Conservation (phyloP, 30 jellyfish, hydroid and myxozoan genomes). For the Turritopsis dohrnii region DNA sequence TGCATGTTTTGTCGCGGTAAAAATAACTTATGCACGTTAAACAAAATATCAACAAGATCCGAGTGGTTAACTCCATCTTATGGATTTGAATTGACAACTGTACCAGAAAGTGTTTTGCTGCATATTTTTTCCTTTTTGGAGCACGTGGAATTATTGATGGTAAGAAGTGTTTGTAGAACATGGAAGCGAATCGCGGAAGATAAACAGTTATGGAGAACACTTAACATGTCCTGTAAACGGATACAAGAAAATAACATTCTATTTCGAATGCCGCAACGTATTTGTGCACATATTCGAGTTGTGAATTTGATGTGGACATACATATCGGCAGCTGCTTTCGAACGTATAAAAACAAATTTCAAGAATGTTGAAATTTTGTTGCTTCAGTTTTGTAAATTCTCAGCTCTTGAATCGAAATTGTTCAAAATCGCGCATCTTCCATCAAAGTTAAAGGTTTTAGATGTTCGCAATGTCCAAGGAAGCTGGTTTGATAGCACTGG, state of each 20-base stretch:
- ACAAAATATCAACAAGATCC: background rate
- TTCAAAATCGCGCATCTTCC: background rate
- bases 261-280: background rate
- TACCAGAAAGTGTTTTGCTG: conserved; percentile 16
- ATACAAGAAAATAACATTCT: background rate
- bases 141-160: background rate
- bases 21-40: conserved; percentile 13
- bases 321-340: conserved; percentile 11
- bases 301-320: conserved; percentile 30
- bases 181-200: conserved; percentile 34
- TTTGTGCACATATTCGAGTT: conserved; percentile 4
- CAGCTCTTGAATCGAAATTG: background rate
- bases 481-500: conserved; percentile 16
- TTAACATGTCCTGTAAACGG: conserved; percentile 23
- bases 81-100: background rate
- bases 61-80: background rate
- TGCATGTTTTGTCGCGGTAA: conserved; percentile 30
- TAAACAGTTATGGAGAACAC: conserved; percentile 22
- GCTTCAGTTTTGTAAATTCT: conserved; percentile 8
- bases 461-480: conserved; percentile 24
- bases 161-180: background rate
- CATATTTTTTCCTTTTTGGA: conserved; percentile 17
- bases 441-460: conserved; percentile 14
- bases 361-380: conserved; percentile 4
- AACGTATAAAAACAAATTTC: background rate